A percentile compares a stretch with the other conserved stretches of the same genome.
phyloP scores from a whole-genome alignment of 2,888 invertebrate species.

The Papilio protenor region DNA sequence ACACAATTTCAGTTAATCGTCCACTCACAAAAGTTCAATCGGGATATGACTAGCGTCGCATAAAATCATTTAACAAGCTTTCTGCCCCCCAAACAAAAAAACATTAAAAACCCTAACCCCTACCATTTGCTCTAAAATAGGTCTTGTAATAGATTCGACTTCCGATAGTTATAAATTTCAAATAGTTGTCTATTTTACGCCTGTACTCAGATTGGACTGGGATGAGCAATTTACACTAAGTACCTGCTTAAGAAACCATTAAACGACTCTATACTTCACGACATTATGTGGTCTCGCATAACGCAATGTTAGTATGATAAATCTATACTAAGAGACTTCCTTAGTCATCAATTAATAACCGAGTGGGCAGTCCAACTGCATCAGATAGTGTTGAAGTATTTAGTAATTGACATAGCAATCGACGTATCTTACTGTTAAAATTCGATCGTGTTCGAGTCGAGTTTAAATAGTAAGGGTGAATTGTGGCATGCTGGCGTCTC shows the following conservation, averaged over 20 bases:
- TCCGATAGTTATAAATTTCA: background rate
- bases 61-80: constrained; percentile 77
- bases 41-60: constrained; percentile 65
- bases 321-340: too few relatives aligned
- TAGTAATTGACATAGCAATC: background rate
- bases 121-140: constrained; percentile 37
- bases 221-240: too few relatives aligned
- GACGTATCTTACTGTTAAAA: background rate
- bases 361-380: too few relatives aligned
- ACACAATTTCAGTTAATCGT: constrained; percentile 69
- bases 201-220: too few relatives aligned
- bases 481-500: constrained; percentile 65
- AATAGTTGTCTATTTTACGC: background rate
- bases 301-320: too few relatives aligned
- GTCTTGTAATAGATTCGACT: background rate
- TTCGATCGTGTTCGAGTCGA: constrained; percentile 46
- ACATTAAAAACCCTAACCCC: constrained; percentile 51
- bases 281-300: too few relatives aligned
- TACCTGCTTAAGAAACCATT: too few relatives aligned
- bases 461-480: constrained; percentile 54
- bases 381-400: background rate
- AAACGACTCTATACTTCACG: too few relatives aligned
- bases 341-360: too few relatives aligned
- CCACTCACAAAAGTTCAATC: constrained; percentile 66
- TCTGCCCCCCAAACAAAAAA: constrained; percentile 60